Base-by-base conservation (phyloP, 2,113 vertebrate genomes). In the Hydropotes inermis region DNA sequence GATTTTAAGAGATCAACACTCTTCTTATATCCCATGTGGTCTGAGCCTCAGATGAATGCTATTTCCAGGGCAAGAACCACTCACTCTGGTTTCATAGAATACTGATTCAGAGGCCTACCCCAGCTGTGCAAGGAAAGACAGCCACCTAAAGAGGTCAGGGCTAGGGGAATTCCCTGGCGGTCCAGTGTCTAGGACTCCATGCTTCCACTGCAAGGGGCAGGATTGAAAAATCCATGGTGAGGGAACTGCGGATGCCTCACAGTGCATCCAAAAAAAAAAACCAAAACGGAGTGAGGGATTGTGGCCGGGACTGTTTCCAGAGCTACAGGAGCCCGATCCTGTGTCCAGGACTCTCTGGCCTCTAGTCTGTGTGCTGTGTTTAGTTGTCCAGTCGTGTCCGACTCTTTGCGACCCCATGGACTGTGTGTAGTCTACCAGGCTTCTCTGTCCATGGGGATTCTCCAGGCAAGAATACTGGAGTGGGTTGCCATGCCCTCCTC, bases 351-450 rank as follows among this genome's bases (percentile, higher is more conserved):
- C 36, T 76, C 57, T 70, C 57, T 25, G 6, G 43, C 76, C 47
- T 45, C 33, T 33, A 52, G 11, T 55, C 82, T n/a, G 2, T 23
- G 19, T 70, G 19, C n/a, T 74, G n/a, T 74, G 11, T 13, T 39
- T 39, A 13, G n/a, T 23, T 39, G 67, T 9, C 17, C n/a, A 70
- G n/a, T 39, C 5, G 0, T 39, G 67, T 74, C n/a, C 0, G 1
- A 74, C n/a, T 74, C 67, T 70, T 70, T 74, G n/a, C 39, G 67
- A 39, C 67, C 36, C n/a, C 67, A 39, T 74, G 67, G 67, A 13
- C 36, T 39, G 19, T 23, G 12, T 70, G 21, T 39, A 13, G 67
- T 39, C 67, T 36, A 74, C 19, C 19, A 39, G 67, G 36, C n/a
- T 23, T 39, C 67, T 74, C 67, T 74, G 67, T 74, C 67, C 19